These are phyloP conservation scores for Zeus faber DNA, from an alignment of 2,113 vertebrate species.

Conservation along the genomic window DNA sequence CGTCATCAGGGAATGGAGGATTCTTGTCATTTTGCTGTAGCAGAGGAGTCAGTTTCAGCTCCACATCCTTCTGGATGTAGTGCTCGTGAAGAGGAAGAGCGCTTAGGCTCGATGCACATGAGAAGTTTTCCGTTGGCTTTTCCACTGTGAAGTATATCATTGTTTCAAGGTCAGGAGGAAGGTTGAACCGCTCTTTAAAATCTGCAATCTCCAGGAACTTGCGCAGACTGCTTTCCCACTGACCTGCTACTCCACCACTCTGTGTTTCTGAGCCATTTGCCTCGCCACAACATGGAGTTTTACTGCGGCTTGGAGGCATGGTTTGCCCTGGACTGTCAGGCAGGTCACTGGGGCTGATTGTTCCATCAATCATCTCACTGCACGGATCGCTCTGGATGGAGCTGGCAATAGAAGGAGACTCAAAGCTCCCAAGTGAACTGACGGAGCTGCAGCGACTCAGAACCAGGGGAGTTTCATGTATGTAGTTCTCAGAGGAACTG, in stretches of 20 bases:
- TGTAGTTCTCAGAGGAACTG: conserved; percentile 93
- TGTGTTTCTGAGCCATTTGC: conserved; percentile 75
- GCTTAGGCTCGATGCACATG: conserved; percentile 95
- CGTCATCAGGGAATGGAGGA: conserved; percentile 73
- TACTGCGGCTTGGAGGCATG: conserved; percentile 96
- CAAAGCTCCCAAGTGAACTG: conserved; percentile 94
- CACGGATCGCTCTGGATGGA: conserved; percentile 97
- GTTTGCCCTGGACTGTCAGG: conserved; percentile 97
- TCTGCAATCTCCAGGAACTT: conserved; percentile 95
- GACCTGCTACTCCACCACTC: conserved; percentile 80
- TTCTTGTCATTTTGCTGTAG: conserved; percentile 80
- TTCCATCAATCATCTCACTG: conserved; percentile 95
- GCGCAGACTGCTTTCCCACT: conserved; percentile 92
- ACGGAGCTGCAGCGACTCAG: conserved; percentile 98
- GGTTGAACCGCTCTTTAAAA: conserved; percentile 91
- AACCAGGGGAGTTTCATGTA: conserved; percentile 93
- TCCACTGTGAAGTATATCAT: conserved; percentile 97
- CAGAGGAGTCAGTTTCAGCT: conserved; percentile 89
- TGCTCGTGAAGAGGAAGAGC: conserved; percentile 94
- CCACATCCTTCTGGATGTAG: conserved; percentile 94
- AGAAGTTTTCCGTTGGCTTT: conserved; percentile 97
- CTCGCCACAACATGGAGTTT: conserved; percentile 86
- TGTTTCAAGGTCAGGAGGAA: conserved; percentile 89
- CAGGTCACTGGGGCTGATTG: conserved; percentile 94
- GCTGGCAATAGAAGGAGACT: conserved; percentile 93